Conservation (phyloP, 2,797 vertebrate genomes). For the Periophthalmus magnuspinnatus region DNA sequence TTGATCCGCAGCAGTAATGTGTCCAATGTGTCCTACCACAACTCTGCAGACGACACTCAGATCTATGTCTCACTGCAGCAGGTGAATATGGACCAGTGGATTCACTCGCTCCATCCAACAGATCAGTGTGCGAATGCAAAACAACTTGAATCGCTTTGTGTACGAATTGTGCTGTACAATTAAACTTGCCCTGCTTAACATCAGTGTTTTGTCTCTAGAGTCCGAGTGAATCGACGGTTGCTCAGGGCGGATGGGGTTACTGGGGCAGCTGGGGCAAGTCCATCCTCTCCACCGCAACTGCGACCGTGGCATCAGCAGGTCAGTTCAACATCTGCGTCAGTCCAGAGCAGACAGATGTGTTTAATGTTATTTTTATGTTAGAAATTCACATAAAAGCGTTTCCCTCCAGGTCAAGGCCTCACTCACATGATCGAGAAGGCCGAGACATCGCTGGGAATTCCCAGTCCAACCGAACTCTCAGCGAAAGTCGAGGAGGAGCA, state of each 20-base stretch:
- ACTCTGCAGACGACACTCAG: too few relatives aligned
- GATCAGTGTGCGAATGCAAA: too few relatives aligned
- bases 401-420: slow-evolving; percentile 87
- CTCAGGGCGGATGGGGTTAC: slow-evolving; percentile 89
- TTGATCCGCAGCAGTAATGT: too few relatives aligned
- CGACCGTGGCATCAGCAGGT: slow-evolving; percentile 94
- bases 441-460: slow-evolving; percentile 92
- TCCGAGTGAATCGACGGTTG: slow-evolving; percentile 66
- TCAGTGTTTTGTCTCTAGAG: slow-evolving; percentile 50
- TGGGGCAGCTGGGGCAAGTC: slow-evolving; percentile 98
- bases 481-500: slow-evolving; percentile 73
- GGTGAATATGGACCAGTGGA: too few relatives aligned
- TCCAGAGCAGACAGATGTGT: background rate
- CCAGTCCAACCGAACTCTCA: slow-evolving; percentile 86
- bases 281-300: slow-evolving; percentile 89
- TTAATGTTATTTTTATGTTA: background rate
- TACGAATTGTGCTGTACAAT: too few relatives aligned
- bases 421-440: slow-evolving; percentile 96
- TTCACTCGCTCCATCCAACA: too few relatives aligned
- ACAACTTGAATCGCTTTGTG: too few relatives aligned
- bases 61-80: too few relatives aligned
- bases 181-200: too few relatives aligned
- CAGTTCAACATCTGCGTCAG: slow-evolving; percentile 54
- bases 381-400: background rate
- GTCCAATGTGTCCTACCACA: too few relatives aligned